phyloP scores from a whole-genome alignment of 2,888 invertebrate species.

The Osmoderma eremita region DNA sequence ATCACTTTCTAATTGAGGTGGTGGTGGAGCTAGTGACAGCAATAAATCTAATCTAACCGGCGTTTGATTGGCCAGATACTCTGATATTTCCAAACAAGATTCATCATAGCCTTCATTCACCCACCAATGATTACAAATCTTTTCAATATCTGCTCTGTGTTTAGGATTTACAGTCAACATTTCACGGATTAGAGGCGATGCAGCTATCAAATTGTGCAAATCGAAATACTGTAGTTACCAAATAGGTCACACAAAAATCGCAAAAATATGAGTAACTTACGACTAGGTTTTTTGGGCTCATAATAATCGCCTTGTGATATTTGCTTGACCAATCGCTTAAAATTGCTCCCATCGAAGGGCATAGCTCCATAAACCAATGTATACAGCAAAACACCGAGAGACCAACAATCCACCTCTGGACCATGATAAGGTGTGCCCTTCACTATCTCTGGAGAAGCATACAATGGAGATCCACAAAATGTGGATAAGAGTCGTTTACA shows the following conservation, averaged over 20 bases:
- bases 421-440: slow-evolving; percentile 97
- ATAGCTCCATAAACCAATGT: slow-evolving; percentile 99
- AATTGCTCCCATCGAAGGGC: slow-evolving; percentile 99
- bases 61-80: slow-evolving; percentile 89
- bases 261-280: slow-evolving; percentile 66
- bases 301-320: slow-evolving; percentile 98
- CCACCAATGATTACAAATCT: slow-evolving; percentile 98
- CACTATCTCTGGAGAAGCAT: slow-evolving; percentile 97
- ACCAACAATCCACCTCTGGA: slow-evolving; percentile 96
- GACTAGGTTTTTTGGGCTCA: slow-evolving; percentile 93
- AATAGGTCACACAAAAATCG: not conserved
- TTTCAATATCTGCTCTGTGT: slow-evolving; percentile 90
- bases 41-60: slow-evolving; percentile 89
- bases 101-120: slow-evolving; percentile 87
- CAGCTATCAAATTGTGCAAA: slow-evolving; percentile 70
- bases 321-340: slow-evolving; percentile 94
- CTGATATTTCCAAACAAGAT: slow-evolving; percentile 85
- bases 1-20: slow-evolving; percentile 76
- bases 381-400: slow-evolving; percentile 95
- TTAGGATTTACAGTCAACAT: slow-evolving; percentile 94
- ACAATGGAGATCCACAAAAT: slow-evolving; percentile 95
- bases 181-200: slow-evolving; percentile 91
- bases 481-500: slow-evolving; percentile 87
- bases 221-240: slow-evolving; percentile 22
- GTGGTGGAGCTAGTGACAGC: slow-evolving; percentile 85